These are phyloP conservation scores for Pseudachorutes palmiensis DNA, from an alignment of 1,140 invertebrate genomes.

Conservation along the genomic window DNA sequence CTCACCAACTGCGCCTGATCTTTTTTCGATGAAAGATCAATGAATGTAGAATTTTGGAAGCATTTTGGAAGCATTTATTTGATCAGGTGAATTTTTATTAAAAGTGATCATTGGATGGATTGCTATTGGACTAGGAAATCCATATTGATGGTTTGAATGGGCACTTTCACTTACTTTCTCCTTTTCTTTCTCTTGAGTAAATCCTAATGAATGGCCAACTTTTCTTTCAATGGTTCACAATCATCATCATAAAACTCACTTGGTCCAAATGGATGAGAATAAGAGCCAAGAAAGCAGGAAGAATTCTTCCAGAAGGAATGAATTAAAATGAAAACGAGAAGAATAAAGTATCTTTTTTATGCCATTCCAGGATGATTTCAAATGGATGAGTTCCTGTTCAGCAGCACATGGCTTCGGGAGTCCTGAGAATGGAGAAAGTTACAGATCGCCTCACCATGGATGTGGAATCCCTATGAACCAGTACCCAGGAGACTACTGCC, in stretches of 20 bases:
- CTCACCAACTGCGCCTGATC: no score
- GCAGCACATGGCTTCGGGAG: constrained; percentile 18
- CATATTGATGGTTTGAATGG: not conserved
- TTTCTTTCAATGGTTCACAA: no score
- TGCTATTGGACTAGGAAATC: not conserved
- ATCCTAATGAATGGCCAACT: not conserved
- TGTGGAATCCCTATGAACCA: constrained; percentile 32
- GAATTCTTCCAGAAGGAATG: not conserved
- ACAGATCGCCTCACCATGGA: not conserved
- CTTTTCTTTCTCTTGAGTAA: not conserved
- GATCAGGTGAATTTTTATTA: not conserved
- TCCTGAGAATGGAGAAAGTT: constrained; percentile 3
- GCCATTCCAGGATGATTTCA: constrained; percentile 34
- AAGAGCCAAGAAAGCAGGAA: not conserved
- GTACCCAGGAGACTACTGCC: constrained; percentile 21
- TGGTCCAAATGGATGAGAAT: no score
- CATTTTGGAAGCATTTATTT: not conserved
- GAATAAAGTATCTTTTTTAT: constrained; percentile 3
- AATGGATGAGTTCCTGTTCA: constrained; percentile 32
- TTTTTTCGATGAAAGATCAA: no score
- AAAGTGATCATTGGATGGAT: not conserved
- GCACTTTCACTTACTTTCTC: not conserved
- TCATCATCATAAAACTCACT: not conserved
- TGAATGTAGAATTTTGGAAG: no score
- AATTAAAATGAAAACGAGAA: not conserved